Percentiles rank a stretch among this genome's conserved stretches.
phyloP scores from a whole-genome alignment of 2,113 vertebrate genomes.

The Coptodon bakossiorum region DNA sequence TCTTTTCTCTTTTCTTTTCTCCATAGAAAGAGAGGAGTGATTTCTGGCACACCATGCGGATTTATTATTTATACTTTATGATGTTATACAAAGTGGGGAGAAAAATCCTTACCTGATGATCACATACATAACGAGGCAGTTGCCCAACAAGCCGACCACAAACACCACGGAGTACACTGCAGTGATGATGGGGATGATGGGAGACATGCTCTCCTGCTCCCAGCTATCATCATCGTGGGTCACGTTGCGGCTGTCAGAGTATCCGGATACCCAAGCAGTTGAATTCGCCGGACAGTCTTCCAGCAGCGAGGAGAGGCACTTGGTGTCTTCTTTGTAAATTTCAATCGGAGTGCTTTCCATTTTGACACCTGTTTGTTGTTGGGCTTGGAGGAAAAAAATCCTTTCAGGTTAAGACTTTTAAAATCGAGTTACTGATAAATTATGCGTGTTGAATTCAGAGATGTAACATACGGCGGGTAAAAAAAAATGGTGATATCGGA shows the following conservation, averaged over 20 bases:
- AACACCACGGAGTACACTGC: slow-evolving; percentile 92
- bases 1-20: not conserved
- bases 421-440: not conserved
- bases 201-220: slow-evolving; percentile 79
- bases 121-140: slow-evolving; percentile 97
- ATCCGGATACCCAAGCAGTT: slow-evolving; percentile 43
- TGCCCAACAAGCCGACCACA: slow-evolving; percentile 89
- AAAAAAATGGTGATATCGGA: not conserved
- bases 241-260: slow-evolving; percentile 47
- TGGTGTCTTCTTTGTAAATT: slow-evolving; percentile 61
- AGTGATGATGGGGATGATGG: slow-evolving; percentile 88
- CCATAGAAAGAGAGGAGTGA: not conserved
- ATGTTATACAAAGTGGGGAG: not conserved
- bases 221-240: slow-evolving; percentile 46
- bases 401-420: not conserved
- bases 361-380: not conserved
- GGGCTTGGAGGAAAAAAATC: not conserved
- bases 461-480: not conserved
- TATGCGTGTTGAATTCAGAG: not conserved
- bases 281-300: slow-evolving; percentile 61
- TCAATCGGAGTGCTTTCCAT: slow-evolving; percentile 68
- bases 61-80: not conserved
- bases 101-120: slow-evolving; percentile 85
- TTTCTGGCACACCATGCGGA: not conserved
- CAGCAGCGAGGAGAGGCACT: slow-evolving; percentile 40